phyloP scores from a whole-genome alignment of 2,797 vertebrate genomes.

The Sebastes minor region DNA sequence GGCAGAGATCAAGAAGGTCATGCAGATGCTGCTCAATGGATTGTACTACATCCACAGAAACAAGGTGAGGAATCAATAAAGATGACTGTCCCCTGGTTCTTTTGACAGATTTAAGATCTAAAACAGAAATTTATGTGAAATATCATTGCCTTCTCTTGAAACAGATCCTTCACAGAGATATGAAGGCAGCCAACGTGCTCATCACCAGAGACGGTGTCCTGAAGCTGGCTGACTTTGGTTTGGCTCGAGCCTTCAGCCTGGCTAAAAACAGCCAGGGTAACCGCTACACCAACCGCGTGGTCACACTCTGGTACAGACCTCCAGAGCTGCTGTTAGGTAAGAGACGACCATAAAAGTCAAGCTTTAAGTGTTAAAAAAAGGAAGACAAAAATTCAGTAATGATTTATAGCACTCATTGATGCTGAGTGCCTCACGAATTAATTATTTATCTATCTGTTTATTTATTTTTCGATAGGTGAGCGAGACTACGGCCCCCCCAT shows the following conservation, averaged over 20 bases:
- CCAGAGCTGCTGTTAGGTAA: constrained; percentile 96
- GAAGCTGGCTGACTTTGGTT: constrained; percentile 95
- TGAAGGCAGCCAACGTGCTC: constrained; percentile 97
- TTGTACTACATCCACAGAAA: constrained; percentile 99
- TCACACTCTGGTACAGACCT: constrained; percentile 96
- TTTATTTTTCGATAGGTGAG: constrained; percentile 82
- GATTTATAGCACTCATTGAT: background rate
- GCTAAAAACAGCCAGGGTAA: constrained; percentile 98
- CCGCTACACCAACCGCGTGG: constrained; percentile 97
- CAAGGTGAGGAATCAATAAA: constrained; percentile 83
- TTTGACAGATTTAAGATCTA: background rate
- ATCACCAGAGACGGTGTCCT: constrained; percentile 96
- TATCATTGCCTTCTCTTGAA: background rate
- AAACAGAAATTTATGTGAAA: background rate
- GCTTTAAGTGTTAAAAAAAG: too few relatives aligned
- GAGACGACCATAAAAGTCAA: background rate
- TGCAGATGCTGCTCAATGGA: constrained; percentile 98
- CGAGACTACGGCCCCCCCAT: constrained; percentile 97
- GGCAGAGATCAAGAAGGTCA: constrained; percentile 97
- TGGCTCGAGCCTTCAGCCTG: constrained; percentile 96
- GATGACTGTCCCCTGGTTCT: background rate
- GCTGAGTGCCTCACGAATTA: background rate
- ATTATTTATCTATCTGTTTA: background rate
- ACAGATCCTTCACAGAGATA: constrained; percentile 97
- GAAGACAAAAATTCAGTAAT: background rate